These are phyloP conservation scores for Anseranas semipalmata DNA, from an alignment of 2,113 vertebrate genomes.

Conservation along the genomic window DNA sequence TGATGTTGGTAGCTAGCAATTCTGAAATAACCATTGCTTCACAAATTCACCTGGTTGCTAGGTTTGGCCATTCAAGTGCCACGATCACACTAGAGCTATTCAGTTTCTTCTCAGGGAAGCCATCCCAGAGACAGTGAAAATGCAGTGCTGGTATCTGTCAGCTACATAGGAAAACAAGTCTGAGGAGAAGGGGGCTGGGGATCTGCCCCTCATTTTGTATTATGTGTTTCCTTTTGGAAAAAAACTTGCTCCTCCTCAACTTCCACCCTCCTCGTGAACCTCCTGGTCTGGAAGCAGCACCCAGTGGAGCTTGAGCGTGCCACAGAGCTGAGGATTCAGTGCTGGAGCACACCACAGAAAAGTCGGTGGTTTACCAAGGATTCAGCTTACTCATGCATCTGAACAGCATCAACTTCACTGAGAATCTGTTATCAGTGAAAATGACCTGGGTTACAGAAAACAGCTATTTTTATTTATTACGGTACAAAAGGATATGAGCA, in stretches of 20 bases:
- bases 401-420: not conserved
- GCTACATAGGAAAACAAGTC: not conserved
- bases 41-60: not conserved
- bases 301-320: not conserved
- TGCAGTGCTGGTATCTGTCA: not conserved
- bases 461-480: not conserved
- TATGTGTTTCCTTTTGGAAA: not conserved
- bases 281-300: not conserved
- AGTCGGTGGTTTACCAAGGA: not conserved
- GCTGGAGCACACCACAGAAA: not conserved
- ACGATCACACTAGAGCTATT: not conserved
- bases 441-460: not conserved
- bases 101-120: not conserved
- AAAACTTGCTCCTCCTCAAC: not conserved
- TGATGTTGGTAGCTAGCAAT: accelerated
- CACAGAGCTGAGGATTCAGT: not conserved
- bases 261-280: not conserved
- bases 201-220: not conserved
- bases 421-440: not conserved
- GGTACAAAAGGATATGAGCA: not conserved
- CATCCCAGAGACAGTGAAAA: not conserved
- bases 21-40: not conserved
- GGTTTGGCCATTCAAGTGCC: not conserved
- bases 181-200: not conserved
- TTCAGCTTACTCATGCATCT: not conserved